Evolutionary conservation across 2,888 invertebrate species (phyloP).

Genomic region (Sycophila texana): DNA sequence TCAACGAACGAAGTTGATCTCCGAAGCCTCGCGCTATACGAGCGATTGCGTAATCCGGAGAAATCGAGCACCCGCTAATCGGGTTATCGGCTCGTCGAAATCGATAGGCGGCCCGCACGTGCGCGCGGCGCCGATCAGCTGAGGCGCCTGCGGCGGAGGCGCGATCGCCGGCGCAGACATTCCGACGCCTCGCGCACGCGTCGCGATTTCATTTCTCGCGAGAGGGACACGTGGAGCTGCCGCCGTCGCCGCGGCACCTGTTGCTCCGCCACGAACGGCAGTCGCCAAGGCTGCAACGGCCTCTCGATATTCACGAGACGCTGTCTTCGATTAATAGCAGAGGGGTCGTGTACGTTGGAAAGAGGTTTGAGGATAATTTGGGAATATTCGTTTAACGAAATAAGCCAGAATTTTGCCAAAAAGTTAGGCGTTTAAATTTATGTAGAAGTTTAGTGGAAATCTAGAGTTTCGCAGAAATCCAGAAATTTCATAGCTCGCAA

Average conservation of each 20-base stretch:
- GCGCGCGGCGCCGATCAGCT: neutral
- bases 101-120: neutral
- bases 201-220: conserved; percentile 22
- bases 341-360: neutral
- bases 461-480: no score
- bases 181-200: conserved; percentile 24
- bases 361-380: no score
- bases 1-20: neutral
- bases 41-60: no score
- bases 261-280: neutral
- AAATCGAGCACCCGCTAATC: conserved; percentile 1
- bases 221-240: conserved; percentile 5
- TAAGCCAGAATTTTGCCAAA: no score
- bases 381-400: no score
- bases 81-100: neutral
- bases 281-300: neutral
- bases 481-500: no score
- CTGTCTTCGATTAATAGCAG: neutral
- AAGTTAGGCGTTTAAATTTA: no score
- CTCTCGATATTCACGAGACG: no score
- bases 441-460: no score
- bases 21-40: neutral
- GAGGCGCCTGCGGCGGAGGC: neutral
- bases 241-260: conserved; percentile 10
- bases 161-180: conserved; percentile 21